Conservation (phyloP, 2,888 invertebrate genomes). For the Aphidoletes aphidimyza region DNA sequence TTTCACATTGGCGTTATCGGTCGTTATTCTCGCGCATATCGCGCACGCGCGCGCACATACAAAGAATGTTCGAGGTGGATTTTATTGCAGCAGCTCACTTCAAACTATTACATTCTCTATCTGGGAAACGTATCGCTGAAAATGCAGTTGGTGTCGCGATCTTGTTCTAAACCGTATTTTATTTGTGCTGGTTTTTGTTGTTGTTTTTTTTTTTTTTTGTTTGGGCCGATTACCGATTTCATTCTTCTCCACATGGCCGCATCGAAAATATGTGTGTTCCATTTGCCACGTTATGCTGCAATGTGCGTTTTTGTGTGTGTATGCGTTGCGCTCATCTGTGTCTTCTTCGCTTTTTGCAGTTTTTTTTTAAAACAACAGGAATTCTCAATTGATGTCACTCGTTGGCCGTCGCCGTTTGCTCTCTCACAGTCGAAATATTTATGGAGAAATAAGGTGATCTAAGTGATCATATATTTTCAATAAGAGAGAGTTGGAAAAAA, state of each 20-base stretch:
- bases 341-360: too few relatives aligned
- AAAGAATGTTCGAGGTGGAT: neutral
- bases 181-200: neutral
- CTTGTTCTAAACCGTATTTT: conserved; percentile 42
- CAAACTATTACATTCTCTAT: neutral
- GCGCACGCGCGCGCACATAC: neutral
- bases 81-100: neutral
- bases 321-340: neutral
- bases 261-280: conserved; percentile 34
- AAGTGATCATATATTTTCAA: too few relatives aligned
- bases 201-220: neutral
- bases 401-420: too few relatives aligned
- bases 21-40: neutral
- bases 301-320: neutral
- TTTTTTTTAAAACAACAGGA: too few relatives aligned
- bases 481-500: too few relatives aligned
- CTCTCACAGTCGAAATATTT: too few relatives aligned
- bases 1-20: neutral
- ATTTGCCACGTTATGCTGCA: neutral
- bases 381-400: conserved; percentile 45
- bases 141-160: conserved; percentile 38
- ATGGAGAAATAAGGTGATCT: too few relatives aligned
- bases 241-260: conserved; percentile 34
- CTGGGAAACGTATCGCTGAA: conserved; percentile 12
- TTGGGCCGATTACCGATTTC: conserved; percentile 22